Conservation (phyloP, 2,113 vertebrate species). For the Leucoraja erinaceus region DNA sequence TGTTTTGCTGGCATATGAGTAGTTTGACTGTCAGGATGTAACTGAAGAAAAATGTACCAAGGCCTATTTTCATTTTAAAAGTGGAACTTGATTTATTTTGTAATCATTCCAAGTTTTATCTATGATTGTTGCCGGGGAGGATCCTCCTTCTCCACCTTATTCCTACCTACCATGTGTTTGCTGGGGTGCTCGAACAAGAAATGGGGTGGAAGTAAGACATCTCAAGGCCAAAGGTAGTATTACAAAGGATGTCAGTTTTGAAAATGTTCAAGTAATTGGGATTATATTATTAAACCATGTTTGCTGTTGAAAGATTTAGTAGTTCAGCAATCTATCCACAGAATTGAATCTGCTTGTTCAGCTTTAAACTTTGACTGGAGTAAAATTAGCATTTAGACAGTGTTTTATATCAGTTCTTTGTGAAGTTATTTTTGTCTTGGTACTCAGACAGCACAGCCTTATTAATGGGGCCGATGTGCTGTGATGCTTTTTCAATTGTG, state of each 20-base stretch:
- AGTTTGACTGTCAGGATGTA: constrained; percentile 49
- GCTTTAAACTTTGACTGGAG: neutral
- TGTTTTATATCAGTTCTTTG: neutral
- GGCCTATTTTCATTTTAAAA: constrained; percentile 37
- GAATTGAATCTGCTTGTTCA: neutral
- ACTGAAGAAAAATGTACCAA: constrained; percentile 41
- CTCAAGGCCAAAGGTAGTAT: constrained; percentile 16
- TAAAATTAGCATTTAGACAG: neutral
- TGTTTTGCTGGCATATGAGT: constrained; percentile 36
- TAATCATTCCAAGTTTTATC: neutral
- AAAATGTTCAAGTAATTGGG: neutral
- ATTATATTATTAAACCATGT: neutral
- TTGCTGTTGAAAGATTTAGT: neutral
- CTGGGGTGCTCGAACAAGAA: constrained; percentile 41
- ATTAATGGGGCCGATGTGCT: neutral
- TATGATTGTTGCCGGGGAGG: constrained; percentile 39
- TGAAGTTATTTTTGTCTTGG: neutral
- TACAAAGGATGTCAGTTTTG: neutral
- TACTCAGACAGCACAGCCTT: neutral
- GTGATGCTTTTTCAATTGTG: neutral
- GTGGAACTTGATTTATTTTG: constrained; percentile 27
- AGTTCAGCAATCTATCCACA: neutral
- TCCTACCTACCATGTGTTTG: constrained; percentile 45
- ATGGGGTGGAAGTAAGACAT: neutral
- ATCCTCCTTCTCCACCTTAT: constrained; percentile 37